Evolutionary conservation across 2,888 invertebrate genomes (phyloP).

Genomic region (Slavum lentiscoides): DNA sequence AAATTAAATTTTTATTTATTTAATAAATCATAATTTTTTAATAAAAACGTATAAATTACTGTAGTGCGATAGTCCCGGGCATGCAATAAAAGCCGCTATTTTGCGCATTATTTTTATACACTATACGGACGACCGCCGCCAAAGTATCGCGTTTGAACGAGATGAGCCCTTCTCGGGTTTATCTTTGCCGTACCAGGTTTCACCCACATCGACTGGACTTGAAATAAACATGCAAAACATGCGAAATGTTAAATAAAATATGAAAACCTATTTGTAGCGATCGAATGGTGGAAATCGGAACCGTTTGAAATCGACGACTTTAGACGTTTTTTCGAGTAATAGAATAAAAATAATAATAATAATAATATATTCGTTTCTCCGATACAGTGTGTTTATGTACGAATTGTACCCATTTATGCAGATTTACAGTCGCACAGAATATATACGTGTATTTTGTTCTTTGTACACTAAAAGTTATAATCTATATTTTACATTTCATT

Average conservation of each 20-base stretch:
- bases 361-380: too few relatives aligned
- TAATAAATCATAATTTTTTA: background rate
- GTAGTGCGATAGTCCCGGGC: background rate
- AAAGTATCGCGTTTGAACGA: background rate
- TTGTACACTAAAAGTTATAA: too few relatives aligned
- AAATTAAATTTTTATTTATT: too few relatives aligned
- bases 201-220: background rate
- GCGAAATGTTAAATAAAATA: background rate
- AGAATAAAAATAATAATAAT: background rate
- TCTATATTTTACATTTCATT: too few relatives aligned
- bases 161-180: background rate
- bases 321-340: background rate
- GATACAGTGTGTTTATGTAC: too few relatives aligned
- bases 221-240: background rate
- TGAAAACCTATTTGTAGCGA: background rate
- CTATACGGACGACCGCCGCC: background rate
- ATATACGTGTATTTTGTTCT: too few relatives aligned
- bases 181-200: background rate
- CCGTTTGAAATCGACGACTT: background rate
- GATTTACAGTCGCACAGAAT: too few relatives aligned
- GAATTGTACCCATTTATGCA: too few relatives aligned
- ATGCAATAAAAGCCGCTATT: background rate
- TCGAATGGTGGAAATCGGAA: too few relatives aligned
- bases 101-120: background rate
- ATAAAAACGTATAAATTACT: slow-evolving; percentile 8